These are phyloP conservation scores for Vimba vimba DNA, from an alignment of 2,113 vertebrate species.

Conservation along the genomic window DNA sequence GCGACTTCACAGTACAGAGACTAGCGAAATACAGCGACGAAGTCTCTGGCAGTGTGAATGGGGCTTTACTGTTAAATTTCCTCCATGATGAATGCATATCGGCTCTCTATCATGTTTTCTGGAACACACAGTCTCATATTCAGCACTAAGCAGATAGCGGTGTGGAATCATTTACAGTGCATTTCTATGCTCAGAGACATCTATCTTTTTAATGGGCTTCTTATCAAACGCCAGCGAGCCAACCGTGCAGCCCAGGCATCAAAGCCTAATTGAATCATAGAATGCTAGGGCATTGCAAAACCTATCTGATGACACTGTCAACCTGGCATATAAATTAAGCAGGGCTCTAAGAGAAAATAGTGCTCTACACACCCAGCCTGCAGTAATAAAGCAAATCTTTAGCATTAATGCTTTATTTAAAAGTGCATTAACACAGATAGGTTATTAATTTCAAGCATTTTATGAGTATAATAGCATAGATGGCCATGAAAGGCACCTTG, in stretches of 20 bases:
- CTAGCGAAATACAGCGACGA: too few species aligned
- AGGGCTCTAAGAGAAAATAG: constrained; percentile 56
- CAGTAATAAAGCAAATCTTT: constrained; percentile 63
- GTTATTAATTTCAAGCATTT: constrained; percentile 67
- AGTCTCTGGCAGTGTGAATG: too few species aligned
- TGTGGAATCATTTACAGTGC: constrained; percentile 45
- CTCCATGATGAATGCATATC: constrained; percentile 57
- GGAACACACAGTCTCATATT: constrained; percentile 52
- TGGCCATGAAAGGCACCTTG: constrained; percentile 65
- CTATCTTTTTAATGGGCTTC: constrained; percentile 69
- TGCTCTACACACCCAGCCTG: constrained; percentile 44
- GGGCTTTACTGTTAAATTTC: constrained; percentile 33
- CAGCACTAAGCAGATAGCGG: constrained; percentile 62
- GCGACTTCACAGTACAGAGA: too few species aligned
- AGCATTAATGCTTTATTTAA: constrained; percentile 65
- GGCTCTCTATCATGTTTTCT: constrained; percentile 53
- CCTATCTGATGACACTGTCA: constrained; percentile 67
- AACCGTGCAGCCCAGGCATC: constrained; percentile 54
- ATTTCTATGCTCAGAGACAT: constrained; percentile 59
- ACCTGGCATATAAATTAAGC: constrained; percentile 63
- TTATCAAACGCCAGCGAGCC: constrained; percentile 64
- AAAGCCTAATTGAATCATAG: constrained; percentile 67
- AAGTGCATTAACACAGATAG: constrained; percentile 63
- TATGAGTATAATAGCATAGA: constrained; percentile 57
- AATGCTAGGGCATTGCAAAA: constrained; percentile 62